Conservation (phyloP, 1,140 invertebrate genomes). For the Philotrypesis tridentata region DNA sequence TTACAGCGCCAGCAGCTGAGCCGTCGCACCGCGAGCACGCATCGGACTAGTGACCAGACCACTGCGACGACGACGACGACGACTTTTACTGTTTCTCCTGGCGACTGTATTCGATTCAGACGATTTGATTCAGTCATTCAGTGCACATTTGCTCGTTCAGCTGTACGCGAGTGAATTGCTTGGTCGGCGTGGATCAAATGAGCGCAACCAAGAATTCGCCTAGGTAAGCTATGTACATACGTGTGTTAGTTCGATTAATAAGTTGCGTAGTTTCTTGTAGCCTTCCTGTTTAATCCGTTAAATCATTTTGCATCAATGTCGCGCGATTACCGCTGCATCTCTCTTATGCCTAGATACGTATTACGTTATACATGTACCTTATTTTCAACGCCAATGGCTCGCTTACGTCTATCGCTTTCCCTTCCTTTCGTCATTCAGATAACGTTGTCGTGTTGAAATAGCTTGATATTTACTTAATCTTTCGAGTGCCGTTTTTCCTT, state of each 20-base stretch:
- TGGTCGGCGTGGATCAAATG: constrained; percentile 6
- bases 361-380: not conserved
- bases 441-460: no score
- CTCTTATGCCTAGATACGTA: not conserved
- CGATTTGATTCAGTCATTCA: not conserved
- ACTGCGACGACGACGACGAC: no score
- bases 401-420: not conserved
- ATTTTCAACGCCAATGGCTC: not conserved
- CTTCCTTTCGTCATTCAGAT: not conserved
- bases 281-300: constrained; percentile 14
- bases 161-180: not conserved
- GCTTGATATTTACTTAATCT: no score
- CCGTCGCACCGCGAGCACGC: no score
- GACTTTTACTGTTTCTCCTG: no score
- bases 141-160: not conserved
- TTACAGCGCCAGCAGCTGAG: no score
- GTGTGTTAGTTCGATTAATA: not conserved
- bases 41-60: no score
- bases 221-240: not conserved
- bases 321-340: no score
- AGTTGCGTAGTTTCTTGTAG: not conserved
- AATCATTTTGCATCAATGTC: constrained; percentile 25
- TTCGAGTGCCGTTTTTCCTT: no score
- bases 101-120: no score
- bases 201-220: not conserved